Base-by-base conservation (phyloP, 2,888 invertebrate genomes). In the Lymantria monacha region DNA sequence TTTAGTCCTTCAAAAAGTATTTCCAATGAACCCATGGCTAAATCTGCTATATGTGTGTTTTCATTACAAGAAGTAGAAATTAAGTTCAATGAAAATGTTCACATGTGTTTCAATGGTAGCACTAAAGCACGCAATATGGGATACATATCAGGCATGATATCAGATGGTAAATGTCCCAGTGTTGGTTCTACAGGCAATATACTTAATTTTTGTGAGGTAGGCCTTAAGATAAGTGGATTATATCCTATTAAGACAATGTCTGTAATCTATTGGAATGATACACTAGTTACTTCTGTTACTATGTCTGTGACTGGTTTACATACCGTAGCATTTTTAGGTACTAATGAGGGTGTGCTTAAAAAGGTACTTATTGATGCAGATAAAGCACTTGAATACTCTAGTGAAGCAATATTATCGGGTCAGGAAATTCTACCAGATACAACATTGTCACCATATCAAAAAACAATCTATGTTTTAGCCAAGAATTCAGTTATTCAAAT, bases 31-130 rank as follows among this genome's bases (percentile, higher is more conserved):
- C 96, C 97, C 0, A 93, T 94, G 74, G 81, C 94, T 30, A 95
- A 95, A 63, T 98, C 99, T 1, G 99, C 98, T 0, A 92, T 99
- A 70, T 99, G 99, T 89, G 94, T 98, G 44, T 99, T 96, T 87
- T 96, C 98, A 53, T 91, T 99, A 60, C 94, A 96, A 71, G 96
- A 97, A 63, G 97, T 99, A 70, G 97, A 98, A 81, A 95, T 95
- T 64, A 96, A 96, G 82, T 99, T 99, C 85, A 97, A 97, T 78
- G 97, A 98, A 84, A 99, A 99, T 89, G 98, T 99, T 70, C 98
- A 98, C 81, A 96, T 97, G 95, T 99, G 99, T 87, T 98, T 98
- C 81, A 97, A 98, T 85, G 98, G 98, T 33, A 96, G 96, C 69
- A 96, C 97, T 65, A 97, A 96, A 78, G 96, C 97, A 78, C 94